phyloP scores from a whole-genome alignment of 2,797 vertebrate species.

The Poecilia velifera region DNA sequence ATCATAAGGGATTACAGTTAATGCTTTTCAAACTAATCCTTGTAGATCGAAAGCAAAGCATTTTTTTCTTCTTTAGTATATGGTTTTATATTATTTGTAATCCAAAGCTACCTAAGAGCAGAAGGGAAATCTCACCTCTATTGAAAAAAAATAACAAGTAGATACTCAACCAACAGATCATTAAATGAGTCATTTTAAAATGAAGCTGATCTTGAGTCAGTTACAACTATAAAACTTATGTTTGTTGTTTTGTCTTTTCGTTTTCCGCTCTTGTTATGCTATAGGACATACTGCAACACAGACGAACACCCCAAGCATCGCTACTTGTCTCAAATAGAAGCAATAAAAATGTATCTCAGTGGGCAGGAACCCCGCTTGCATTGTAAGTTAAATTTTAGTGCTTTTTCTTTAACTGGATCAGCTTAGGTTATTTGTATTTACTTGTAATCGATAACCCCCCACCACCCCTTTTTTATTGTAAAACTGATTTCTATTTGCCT shows the following conservation, averaged over 20 bases:
- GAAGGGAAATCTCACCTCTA: neutral
- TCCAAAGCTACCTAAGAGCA: neutral
- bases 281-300: constrained; percentile 96
- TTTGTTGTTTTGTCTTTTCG: neutral
- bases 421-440: neutral
- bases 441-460: neutral
- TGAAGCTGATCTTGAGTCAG: neutral
- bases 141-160: neutral
- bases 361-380: constrained; percentile 91
- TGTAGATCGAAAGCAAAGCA: constrained; percentile 15
- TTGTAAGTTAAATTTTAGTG: constrained; percentile 81
- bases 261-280: constrained; percentile 1
- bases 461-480: neutral
- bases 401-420: neutral
- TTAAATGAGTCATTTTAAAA: neutral
- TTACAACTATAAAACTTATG: neutral
- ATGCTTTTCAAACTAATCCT: constrained; percentile 45
- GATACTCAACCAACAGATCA: neutral
- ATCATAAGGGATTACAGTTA: constrained; percentile 56
- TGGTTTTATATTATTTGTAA: neutral
- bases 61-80: constrained; percentile 32
- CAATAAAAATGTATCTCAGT: constrained; percentile 93
- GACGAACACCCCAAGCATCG: constrained; percentile 92
- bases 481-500: neutral
- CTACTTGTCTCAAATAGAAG: constrained; percentile 91